Evolutionary conservation across 1,140 invertebrate species (phyloP).

Genomic region (Pentalonia nigronervosa): DNA sequence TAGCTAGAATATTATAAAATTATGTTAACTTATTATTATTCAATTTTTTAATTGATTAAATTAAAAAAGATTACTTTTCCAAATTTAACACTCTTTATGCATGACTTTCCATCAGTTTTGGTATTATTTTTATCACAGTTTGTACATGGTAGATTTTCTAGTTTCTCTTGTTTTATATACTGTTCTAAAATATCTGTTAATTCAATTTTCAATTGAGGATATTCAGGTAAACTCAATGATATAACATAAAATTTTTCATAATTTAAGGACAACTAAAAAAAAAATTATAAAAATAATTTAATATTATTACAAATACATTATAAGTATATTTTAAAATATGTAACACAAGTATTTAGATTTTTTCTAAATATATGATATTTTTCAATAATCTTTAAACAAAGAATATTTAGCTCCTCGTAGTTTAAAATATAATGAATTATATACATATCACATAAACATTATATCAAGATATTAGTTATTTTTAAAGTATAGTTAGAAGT

Average conservation of each 20-base stretch:
- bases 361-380: neutral
- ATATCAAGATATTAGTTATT: neutral
- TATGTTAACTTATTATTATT: slow-evolving; percentile 29
- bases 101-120: slow-evolving; percentile 44
- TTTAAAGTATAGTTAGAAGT: neutral
- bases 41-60: neutral
- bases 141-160: slow-evolving; percentile 50
- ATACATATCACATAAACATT: neutral
- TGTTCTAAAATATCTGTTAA: slow-evolving; percentile 42
- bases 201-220: slow-evolving; percentile 20
- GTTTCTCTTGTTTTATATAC: slow-evolving; percentile 39
- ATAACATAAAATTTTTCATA: slow-evolving; percentile 92
- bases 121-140: slow-evolving; percentile 52
- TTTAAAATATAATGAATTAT: neutral
- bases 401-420: neutral
- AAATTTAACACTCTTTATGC: slow-evolving; percentile 43
- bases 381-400: neutral
- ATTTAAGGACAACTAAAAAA: slow-evolving; percentile 76
- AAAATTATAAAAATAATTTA: slow-evolving; percentile 39
- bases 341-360: neutral
- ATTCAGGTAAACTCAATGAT: slow-evolving; percentile 76
- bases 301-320: neutral
- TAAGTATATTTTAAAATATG: neutral
- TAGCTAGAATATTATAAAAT: slow-evolving; percentile 67
- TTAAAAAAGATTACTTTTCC: slow-evolving; percentile 42